Conservation (phyloP, 2,113 vertebrate species). For the Prochilodus magdalenae region DNA sequence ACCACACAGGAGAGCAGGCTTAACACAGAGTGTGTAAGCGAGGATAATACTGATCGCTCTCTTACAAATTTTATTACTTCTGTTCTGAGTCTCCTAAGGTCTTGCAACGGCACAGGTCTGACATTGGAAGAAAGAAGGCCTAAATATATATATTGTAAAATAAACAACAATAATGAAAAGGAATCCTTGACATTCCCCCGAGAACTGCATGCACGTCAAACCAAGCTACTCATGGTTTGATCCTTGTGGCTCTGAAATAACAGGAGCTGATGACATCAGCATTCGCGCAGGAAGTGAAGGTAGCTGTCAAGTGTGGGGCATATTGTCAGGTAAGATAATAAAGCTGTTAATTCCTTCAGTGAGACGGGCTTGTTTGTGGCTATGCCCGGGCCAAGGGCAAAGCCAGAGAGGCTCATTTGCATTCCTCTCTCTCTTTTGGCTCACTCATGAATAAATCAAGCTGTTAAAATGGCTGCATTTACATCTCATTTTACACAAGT, state of each 20-base stretch:
- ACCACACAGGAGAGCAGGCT: constrained; percentile 5
- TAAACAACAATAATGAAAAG: constrained; percentile 26
- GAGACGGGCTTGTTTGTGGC: constrained; percentile 70
- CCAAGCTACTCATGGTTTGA: constrained; percentile 1
- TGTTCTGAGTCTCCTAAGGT: not conserved
- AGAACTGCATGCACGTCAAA: constrained; percentile 13
- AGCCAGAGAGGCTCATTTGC: constrained; percentile 64
- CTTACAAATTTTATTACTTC: not conserved
- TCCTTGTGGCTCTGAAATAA: not conserved
- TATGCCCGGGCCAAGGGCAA: constrained; percentile 69
- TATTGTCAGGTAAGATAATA: constrained; percentile 69
- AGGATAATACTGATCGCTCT: constrained; percentile 9
- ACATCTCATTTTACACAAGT: constrained; percentile 73
- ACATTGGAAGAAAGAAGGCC: not conserved
- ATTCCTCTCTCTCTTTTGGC: constrained; percentile 66
- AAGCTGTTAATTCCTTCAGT: constrained; percentile 71
- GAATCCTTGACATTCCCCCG: constrained; percentile 4
- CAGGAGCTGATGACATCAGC: constrained; percentile 46
- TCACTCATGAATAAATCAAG: constrained; percentile 73
- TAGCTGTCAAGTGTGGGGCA: constrained; percentile 41
- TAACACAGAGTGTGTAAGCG: constrained; percentile 6
- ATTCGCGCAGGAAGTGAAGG: constrained; percentile 35
- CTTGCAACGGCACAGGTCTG: not conserved
- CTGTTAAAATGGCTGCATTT: constrained; percentile 68
- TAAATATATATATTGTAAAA: not conserved